Base-by-base conservation (phyloP, 2,888 invertebrate genomes). In the Craniophora ligustri region DNA sequence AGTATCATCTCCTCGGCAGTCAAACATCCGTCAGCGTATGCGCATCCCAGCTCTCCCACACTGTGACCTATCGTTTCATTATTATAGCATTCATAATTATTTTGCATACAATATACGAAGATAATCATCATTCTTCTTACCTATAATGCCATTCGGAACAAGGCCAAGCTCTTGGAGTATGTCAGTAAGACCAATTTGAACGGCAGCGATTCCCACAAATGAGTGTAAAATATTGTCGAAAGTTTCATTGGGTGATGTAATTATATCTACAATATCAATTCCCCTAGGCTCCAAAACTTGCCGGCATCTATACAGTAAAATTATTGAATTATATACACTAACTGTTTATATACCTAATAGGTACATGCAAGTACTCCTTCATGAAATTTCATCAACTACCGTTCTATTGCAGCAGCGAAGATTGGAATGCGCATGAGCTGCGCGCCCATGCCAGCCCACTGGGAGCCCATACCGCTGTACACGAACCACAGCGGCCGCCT, bases 31-130 rank as follows among this genome's bases (percentile, higher is more conserved):
- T 99, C 99, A 2, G 98, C 98, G 85, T 99, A 99, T 0, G 97
- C 98, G 84, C 98, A 98, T 1, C 97, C 98, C 18, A 99, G 91
- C 86, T 99, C 99, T 36, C 99, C 99, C 0, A 98, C 97, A 11
- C 98, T 98, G 85, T 99, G 98, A 1, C 99, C 98, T 91, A 47
- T 44, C 5, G 10, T 19, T 13, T 14, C 1, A 3, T 26, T 36
- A 11, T 39, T 14, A 0, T 8, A 10, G 7, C 7, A 11, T 18
- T 19, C 15, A 19, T 11, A 7, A 3, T n/a, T n/a, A 26, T 26
- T 26, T 26, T 26, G 8, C 8, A 2, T 21, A 21, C 1, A 21
- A 1, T 11, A 3, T 28, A 26, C 4, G 5, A 1, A 18, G 8
- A 6, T n/a, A 14, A 0, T 14, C 14, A 15, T 14, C 2, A 13